Evolutionary conservation across 2,797 vertebrate species (phyloP), one percentile per base, ranked within the genome.

Genomic region (Chaunax sp.): DNA sequence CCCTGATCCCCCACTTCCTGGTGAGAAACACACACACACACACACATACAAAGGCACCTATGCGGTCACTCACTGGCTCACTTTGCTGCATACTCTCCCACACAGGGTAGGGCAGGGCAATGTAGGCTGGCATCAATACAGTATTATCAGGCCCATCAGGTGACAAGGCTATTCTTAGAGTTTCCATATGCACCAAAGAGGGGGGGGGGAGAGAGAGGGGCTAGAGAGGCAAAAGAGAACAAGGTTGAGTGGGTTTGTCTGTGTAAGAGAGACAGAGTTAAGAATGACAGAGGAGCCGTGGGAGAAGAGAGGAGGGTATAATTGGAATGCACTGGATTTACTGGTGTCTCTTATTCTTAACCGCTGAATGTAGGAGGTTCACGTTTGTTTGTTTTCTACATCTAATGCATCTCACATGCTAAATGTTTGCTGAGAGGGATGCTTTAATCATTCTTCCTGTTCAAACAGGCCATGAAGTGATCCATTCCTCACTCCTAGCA

Each of bases 111-210:
- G 1, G 53, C 69, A 46, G 79, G 68, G 56, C 74, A 69, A 68
- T 43, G 58, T 43, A 72, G 71, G 76, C 79, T 86, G 86, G 76
- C 87, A 88, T 92, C 84, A 87, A 89, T 90, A 90, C 70, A 66
- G 62, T 66, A 67, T 87, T 91, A 91, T 93, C 90, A 84, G 83
- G 51, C 58, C 77, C 87, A 91, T 93, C 91, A 91, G 75, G 86
- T 89, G 89, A 91, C 87, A 83, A 56, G 38, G 80, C 90, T 94
- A 93, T 93, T 94, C 87, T 93, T 93, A 90, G 91, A 88, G 81
- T 89, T 89, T 90, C 83, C 84, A 87, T 87, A 84, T 59, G 75
- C 78, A 79, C 75, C 69, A 82, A 68, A 68, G 70, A 54, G 52
- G 44, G 52, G 53, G 50, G 57, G 19, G 47, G 26, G 26, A 49